phyloP scores from a whole-genome alignment of 1,140 invertebrate genomes.

The Acromyrmex heyeri region DNA sequence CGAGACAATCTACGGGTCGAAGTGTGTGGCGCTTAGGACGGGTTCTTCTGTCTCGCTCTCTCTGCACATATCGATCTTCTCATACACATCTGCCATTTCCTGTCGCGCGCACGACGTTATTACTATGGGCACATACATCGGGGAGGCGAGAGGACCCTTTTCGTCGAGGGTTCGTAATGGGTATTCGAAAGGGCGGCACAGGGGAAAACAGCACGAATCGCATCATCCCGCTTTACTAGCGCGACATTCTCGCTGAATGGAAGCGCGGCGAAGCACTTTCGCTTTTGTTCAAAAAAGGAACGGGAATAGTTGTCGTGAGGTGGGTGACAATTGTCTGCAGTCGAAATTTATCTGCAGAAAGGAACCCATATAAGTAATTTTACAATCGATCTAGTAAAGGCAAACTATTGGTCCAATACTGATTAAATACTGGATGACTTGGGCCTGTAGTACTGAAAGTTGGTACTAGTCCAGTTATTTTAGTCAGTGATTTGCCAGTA shows the following conservation, averaged over 20 bases:
- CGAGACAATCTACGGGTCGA: conserved; percentile 66
- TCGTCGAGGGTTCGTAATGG: neutral
- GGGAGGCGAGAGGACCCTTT: neutral
- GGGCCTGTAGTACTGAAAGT: no score
- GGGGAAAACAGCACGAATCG: conserved; percentile 3
- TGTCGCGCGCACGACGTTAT: conserved; percentile 38
- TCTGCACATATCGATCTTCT: conserved; percentile 64
- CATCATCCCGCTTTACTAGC: conserved; percentile 22
- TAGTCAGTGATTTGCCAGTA: no score
- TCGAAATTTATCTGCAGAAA: no score
- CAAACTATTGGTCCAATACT: no score
- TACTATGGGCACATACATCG: conserved; percentile 2
- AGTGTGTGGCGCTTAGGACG: conserved; percentile 30
- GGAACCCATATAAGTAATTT: no score
- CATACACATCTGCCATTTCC: conserved; percentile 74
- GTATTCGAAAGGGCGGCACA: neutral
- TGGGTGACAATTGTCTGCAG: neutral
- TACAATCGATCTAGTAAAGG: no score
- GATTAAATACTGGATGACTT: no score
- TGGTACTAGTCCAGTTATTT: no score
- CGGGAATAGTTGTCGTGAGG: neutral
- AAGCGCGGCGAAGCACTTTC: neutral
- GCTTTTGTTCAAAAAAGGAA: conserved; percentile 45
- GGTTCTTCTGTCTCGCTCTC: neutral
- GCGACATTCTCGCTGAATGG: conserved; percentile 3